Evolutionary conservation across 1,140 invertebrate genomes (phyloP), one percentile per base, ranked within the genome.

Genomic region (Lordiphosa collinella): DNA sequence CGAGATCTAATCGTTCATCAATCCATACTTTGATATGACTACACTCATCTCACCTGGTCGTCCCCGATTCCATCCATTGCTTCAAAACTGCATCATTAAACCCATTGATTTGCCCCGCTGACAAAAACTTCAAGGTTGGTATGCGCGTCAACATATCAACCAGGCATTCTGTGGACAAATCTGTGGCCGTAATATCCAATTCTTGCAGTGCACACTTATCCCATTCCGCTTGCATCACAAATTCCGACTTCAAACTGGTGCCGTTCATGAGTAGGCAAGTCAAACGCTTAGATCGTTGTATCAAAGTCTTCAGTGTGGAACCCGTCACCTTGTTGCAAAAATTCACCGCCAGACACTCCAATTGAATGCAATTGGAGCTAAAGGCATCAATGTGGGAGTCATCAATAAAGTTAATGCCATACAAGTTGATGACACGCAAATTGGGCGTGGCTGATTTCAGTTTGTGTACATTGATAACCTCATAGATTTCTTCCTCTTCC

Each of bases 401-500:
- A 80, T 99, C 98, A 1, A 99, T 95, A 74, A 99, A 99, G 88
- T 97, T 98, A 51, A 99, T 99, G 0, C 98, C 98, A 88, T 98
- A 99, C 13, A 99, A 89, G 90, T 98, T 99, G 65, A 99, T 98
- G 2, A 98, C 96, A 58, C 96, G 91, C 12, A 99, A 90, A 90
- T 99, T 99, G 0, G 98, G 97, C 0, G 97, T 97, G 0, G 97
- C 97, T 9, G 96, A 96, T 89, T 99, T 99, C 2, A 99, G 90
- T 85, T 99, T 99, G 89, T 99, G 97, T 12, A 99, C 97, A 89
- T 99, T 99, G 66, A 99, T 98, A 0, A 99, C 98, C 91, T 99
- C 98, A 89, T 99, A 99, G 72, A 99, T 98, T 91, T 99, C 98
- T 89, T 99, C 99, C 87, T 99, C 98, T 85, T 99, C 98, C 87